These are phyloP conservation scores for Cheilosia scutellata DNA, from an alignment of 2,888 invertebrate species.

Conservation along the genomic window DNA sequence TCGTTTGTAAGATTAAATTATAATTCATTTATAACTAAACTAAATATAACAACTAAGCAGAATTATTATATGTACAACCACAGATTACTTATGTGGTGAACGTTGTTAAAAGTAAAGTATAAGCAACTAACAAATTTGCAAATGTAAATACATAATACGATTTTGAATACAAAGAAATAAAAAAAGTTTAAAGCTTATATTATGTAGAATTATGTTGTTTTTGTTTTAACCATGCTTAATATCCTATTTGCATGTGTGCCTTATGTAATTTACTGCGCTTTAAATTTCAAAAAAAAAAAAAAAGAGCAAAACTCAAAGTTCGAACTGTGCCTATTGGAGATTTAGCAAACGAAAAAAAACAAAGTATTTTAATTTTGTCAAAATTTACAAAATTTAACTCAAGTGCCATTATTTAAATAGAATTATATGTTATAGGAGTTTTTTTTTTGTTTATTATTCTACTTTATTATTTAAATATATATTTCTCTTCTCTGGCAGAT, in stretches of 20 bases:
- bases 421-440: slow-evolving; percentile 24
- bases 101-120: background rate
- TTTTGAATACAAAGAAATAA: slow-evolving; percentile 30
- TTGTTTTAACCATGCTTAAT: slow-evolving; percentile 25
- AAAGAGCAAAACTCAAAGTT: slow-evolving; percentile 4
- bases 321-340: slow-evolving; percentile 53
- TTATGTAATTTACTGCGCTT: slow-evolving; percentile 50
- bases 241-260: slow-evolving; percentile 57
- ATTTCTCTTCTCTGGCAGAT: slow-evolving; percentile 6
- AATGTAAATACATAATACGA: slow-evolving; percentile 28
- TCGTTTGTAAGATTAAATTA: slow-evolving; percentile 51
- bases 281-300: slow-evolving; percentile 42
- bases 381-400: slow-evolving; percentile 34
- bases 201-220: slow-evolving; percentile 18
- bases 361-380: slow-evolving; percentile 10
- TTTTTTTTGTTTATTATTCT: background rate
- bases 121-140: slow-evolving; percentile 13
- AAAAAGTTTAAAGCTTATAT: slow-evolving; percentile 3
- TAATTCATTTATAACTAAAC: slow-evolving; percentile 23
- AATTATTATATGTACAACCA: slow-evolving; percentile 4
- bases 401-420: slow-evolving; percentile 68
- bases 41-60: background rate
- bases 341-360: slow-evolving; percentile 5
- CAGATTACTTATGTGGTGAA: slow-evolving; percentile 32
- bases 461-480: background rate